phyloP scores from a whole-genome alignment of 2,113 vertebrate species.

The Thoracochromis brauschi region DNA sequence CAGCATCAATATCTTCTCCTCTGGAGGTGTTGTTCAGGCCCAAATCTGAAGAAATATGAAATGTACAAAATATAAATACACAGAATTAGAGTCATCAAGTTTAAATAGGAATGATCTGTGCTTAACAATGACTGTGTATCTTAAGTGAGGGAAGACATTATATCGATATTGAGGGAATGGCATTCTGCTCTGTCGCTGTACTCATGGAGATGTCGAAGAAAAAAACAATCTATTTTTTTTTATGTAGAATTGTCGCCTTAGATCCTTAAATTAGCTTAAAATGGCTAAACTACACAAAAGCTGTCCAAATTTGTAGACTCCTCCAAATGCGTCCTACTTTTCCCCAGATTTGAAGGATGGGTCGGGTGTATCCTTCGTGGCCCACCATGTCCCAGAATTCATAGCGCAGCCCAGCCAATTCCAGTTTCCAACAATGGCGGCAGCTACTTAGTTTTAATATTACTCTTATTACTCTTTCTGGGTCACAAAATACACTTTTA shows the following conservation, averaged over 20 bases:
- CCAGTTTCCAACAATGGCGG: too few species aligned
- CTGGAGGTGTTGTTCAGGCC: not conserved
- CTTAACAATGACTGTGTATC: not conserved
- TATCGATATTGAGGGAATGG: not conserved
- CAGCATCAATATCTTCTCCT: not conserved
- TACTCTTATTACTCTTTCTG: too few species aligned
- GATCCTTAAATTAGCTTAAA: fast-evolving
- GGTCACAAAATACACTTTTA: too few species aligned
- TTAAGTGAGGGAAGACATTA: not conserved
- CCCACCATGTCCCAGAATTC: too few species aligned
- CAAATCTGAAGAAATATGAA: not conserved
- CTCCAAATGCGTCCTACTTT: too few species aligned
- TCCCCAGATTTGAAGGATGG: too few species aligned
- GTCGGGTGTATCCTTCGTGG: too few species aligned
- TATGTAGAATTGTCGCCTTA: not conserved
- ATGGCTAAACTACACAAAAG: not conserved
- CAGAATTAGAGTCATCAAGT: not conserved
- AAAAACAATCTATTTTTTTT: fast-evolving
- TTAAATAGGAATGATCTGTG: not conserved
- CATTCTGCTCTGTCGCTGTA: not conserved
- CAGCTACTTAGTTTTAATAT: too few species aligned
- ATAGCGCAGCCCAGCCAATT: too few species aligned
- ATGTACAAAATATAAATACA: fast-evolving
- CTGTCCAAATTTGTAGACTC: too few species aligned
- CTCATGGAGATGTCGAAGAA: not conserved